A percentile compares a stretch with the other conserved stretches of the same genome.
phyloP scores from a whole-genome alignment of 2,113 vertebrate genomes.

The Centrocercus urophasianus region DNA sequence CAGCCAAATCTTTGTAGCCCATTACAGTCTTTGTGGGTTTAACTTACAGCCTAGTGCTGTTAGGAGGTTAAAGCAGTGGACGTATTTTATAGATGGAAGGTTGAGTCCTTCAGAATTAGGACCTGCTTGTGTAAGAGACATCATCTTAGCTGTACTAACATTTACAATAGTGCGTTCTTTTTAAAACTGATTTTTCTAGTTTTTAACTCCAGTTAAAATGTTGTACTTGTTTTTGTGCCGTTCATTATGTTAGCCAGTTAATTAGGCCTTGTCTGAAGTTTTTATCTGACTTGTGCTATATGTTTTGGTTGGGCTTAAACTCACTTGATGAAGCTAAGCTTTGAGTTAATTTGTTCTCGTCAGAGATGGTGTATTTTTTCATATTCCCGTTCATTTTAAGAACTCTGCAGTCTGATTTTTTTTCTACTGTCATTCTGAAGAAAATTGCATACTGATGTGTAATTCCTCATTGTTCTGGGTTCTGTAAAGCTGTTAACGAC shows the following conservation, averaged over 20 bases:
- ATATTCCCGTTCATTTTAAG: not conserved
- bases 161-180: slow-evolving; percentile 21
- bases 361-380: not conserved
- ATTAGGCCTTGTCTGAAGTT: not conserved
- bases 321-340: not conserved
- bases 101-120: not conserved
- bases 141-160: not conserved
- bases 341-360: not conserved
- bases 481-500: not conserved
- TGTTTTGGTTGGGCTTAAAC: not conserved
- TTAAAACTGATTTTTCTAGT: not conserved
- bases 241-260: not conserved
- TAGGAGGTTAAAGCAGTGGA: slow-evolving; percentile 32
- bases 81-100: slow-evolving; percentile 22
- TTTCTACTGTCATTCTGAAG: not conserved
- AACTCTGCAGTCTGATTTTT: not conserved
- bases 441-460: not conserved
- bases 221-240: not conserved
- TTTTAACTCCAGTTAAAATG: not conserved
- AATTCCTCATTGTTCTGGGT: not conserved
- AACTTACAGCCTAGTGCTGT: slow-evolving; percentile 37
- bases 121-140: not conserved
- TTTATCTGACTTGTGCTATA: not conserved
- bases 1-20: slow-evolving; percentile 26
- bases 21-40: slow-evolving; percentile 40